Conservation (phyloP, 35 echinoderm and acorn worm species). For the Hemicentrotus pulcherrimus region DNA sequence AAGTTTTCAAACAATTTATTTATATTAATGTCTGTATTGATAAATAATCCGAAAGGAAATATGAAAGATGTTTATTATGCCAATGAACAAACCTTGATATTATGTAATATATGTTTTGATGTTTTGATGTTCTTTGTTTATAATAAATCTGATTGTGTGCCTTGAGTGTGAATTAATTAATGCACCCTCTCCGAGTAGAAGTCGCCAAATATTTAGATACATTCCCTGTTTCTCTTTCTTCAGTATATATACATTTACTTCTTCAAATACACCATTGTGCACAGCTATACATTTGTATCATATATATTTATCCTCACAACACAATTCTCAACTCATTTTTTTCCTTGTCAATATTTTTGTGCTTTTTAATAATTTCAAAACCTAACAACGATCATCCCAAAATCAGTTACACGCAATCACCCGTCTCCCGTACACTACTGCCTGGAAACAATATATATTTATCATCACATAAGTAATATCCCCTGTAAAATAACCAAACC, state of each 20-base stretch:
- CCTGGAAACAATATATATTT: neutral
- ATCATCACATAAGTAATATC: neutral
- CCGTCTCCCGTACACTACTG: neutral
- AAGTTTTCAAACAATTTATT: too few species aligned
- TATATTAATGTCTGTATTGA: neutral
- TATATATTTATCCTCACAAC: neutral
- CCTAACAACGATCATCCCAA: neutral
- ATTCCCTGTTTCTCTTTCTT: neutral
- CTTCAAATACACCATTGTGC: neutral
- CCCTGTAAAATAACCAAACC: neutral
- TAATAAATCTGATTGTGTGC: conserved; percentile 33
- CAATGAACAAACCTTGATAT: neutral
- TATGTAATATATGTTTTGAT: neutral
- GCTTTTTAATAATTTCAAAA: neutral
- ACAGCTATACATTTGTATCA: neutral
- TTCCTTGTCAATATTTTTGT: neutral
- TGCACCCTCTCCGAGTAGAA: neutral
- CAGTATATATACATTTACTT: neutral
- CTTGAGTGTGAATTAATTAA: conserved; percentile 31
- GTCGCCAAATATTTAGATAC: neutral
- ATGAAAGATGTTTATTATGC: neutral
- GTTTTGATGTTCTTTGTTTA: neutral
- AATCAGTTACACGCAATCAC: neutral
- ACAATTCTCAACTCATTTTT: neutral
- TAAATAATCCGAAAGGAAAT: neutral